Conservation (phyloP, 92 coral and sea anemone genomes). For the Siderastrea siderea region DNA sequence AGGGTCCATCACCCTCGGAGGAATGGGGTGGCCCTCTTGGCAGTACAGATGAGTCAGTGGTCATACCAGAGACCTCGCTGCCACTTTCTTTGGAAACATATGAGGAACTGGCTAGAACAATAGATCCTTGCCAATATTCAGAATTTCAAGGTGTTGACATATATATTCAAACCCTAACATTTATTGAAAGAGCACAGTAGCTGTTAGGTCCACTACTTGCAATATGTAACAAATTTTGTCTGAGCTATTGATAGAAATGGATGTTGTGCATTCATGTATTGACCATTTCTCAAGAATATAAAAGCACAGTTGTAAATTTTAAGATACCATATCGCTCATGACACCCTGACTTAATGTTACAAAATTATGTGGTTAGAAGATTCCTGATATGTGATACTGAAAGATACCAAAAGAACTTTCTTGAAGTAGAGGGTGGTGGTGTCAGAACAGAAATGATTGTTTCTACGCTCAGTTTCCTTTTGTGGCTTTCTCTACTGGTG, state of each 20-base stretch:
- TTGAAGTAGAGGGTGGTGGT: neutral
- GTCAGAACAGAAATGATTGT: neutral
- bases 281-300: conserved; percentile 18
- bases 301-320: neutral
- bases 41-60: conserved; percentile 41
- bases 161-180: conserved; percentile 37
- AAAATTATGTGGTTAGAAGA: neutral
- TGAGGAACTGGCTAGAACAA: no score
- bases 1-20: conserved; percentile 53
- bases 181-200: conserved; percentile 31
- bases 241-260: no score
- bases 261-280: neutral
- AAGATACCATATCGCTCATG: neutral
- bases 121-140: conserved; percentile 45
- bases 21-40: conserved; percentile 40
- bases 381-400: no score
- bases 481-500: no score
- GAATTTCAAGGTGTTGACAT: conserved; percentile 50
- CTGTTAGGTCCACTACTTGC: conserved; percentile 6
- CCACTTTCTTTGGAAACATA: conserved; percentile 24
- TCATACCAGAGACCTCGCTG: conserved; percentile 21
- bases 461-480: no score
- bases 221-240: no score
- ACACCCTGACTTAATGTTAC: neutral
- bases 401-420: neutral